Conservation (phyloP, 1,140 invertebrate species). For the Euura lappo region DNA sequence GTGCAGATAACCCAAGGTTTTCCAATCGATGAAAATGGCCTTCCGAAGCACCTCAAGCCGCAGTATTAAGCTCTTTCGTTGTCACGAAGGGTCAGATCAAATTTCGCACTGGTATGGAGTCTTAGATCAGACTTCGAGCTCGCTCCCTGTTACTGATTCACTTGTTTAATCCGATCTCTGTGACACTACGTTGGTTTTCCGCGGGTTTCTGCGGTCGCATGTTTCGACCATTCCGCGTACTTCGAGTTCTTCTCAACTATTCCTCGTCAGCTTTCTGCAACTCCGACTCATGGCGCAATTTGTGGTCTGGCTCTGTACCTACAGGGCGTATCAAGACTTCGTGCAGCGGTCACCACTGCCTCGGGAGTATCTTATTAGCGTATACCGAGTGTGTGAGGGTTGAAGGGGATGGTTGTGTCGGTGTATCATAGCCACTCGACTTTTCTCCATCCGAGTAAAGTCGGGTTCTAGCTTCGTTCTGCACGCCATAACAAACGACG, state of each 20-base stretch:
- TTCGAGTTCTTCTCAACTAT: neutral
- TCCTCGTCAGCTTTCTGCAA: neutral
- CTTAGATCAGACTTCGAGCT: neutral
- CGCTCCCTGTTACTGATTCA: too few species aligned
- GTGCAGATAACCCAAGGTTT: neutral
- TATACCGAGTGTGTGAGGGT: neutral
- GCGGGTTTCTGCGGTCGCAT: neutral
- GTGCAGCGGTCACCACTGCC: neutral
- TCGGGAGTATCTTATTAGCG: neutral
- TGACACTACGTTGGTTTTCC: neutral
- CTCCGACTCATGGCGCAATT: neutral
- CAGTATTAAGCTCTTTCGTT: neutral
- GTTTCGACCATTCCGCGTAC: neutral
- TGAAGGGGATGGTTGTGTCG: too few species aligned
- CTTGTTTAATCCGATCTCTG: neutral
- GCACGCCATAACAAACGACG: neutral
- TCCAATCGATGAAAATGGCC: neutral
- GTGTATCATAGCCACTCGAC: neutral
- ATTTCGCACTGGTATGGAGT: slow-evolving; percentile 4
- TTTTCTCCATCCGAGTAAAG: neutral
- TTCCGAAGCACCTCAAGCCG: neutral
- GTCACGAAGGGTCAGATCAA: neutral
- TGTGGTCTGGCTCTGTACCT: neutral
- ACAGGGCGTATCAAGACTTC: neutral
- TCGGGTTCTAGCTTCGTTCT: neutral